Base-by-base conservation (phyloP, 2,888 invertebrate species). In the Panzeria rudis region DNA sequence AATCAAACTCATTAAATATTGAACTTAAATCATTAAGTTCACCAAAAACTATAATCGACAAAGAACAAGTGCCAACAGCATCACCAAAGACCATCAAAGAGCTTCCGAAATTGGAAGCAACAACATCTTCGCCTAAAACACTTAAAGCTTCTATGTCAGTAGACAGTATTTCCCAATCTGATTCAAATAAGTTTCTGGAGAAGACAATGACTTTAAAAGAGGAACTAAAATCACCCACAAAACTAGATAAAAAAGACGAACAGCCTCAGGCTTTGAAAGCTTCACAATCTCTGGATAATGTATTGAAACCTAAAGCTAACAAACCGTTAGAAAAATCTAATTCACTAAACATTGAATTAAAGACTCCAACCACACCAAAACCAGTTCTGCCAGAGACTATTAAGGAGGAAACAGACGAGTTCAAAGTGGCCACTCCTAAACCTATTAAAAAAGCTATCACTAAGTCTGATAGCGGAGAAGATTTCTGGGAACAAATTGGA, bases 401-500 rank as follows among this genome's bases (percentile, higher is more conserved):
- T 9, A 72, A 83, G 38, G 50, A 73, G 20, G 78, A 78, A 41
- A 8, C 38, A 0, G 20, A 13, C 5, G 73, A 84, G 13, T 23
- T 47, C 0, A 78, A 56, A 29, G 77, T 88, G 5, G 90, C 90
- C 38, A 90, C 89, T 23, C 90, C 91, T 25, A 91, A 91, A 15
- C 88, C 89, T n/a, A 90, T 89, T 6, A 77, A 87, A 0, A 89
- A 90, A 76, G 38, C 87, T 0, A 2, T 92, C 13, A 88, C 90
- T 47, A 91, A 89, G 83, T 92, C 92, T 1, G 92, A 92, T 2
- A 92, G 91, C 73, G 91, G 90, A 3, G 92, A 92, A 77, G 94
- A 95, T 89, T 95, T 95, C 92, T 95, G 95, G 95, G 93, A 94
- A 32, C 94, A 93, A 92, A 94, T 95, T 84, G 95, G 94, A 5